phyloP scores from a whole-genome alignment of 2,113 vertebrate genomes.

The Eclectus roratus region DNA sequence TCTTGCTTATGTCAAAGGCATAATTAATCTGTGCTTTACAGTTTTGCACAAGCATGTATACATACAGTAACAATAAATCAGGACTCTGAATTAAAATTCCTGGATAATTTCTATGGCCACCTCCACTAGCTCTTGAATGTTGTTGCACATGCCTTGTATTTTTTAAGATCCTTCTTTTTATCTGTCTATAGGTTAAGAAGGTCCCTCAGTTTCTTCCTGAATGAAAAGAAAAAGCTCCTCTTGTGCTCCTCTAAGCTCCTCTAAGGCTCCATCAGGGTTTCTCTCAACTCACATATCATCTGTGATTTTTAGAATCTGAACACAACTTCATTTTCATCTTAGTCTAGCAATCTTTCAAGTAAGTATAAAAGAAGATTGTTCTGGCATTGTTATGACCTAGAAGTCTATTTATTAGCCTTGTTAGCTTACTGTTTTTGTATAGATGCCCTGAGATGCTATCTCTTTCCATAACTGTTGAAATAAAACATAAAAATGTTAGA shows the following conservation, averaged over 20 bases:
- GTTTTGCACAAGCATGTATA: background rate
- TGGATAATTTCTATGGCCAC: background rate
- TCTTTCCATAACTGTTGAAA: background rate
- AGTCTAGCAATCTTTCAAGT: background rate
- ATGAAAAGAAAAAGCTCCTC: rapidly evolving
- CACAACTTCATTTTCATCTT: background rate
- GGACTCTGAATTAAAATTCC: background rate
- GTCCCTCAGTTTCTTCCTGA: background rate
- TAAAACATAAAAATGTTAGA: background rate
- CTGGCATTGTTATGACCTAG: background rate
- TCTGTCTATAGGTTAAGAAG: background rate
- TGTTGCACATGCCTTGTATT: background rate
- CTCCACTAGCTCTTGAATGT: background rate
- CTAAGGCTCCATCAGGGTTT: background rate
- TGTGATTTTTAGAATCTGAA: background rate
- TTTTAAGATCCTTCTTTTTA: background rate
- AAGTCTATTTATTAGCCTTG: background rate
- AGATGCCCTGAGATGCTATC: background rate
- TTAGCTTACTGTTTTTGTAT: background rate
- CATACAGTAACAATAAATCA: background rate
- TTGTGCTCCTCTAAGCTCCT: background rate
- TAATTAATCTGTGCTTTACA: background rate
- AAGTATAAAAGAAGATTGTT: background rate
- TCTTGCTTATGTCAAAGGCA: background rate
- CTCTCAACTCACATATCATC: background rate